Conservation (phyloP, 2,888 invertebrate genomes). For the Meteorus cinctellus region DNA sequence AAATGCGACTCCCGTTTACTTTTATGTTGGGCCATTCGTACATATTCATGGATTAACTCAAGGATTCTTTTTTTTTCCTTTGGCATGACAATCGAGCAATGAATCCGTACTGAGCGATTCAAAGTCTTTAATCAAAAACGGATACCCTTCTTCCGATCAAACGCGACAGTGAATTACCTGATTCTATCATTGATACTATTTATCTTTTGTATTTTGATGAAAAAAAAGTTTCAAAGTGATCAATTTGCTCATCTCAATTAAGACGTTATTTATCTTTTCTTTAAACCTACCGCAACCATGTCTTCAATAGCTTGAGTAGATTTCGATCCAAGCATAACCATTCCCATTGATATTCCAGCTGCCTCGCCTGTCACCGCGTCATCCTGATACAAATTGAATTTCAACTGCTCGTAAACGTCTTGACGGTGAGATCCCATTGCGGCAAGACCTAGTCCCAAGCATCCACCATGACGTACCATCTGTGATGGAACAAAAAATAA, state of each 20-base stretch:
- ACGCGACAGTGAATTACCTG: neutral
- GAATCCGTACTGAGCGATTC: neutral
- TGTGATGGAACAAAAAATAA: constrained; percentile 61
- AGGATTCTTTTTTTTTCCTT: neutral
- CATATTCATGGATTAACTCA: constrained; percentile 17
- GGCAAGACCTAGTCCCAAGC: constrained; percentile 96
- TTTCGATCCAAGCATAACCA: constrained; percentile 98
- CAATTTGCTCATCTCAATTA: neutral
- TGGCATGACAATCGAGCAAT: neutral
- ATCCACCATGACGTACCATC: constrained; percentile 98
- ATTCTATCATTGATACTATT: constrained; percentile 1
- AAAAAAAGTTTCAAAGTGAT: constrained; percentile 9
- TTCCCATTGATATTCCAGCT: constrained; percentile 98
- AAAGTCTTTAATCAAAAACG: constrained; percentile 18
- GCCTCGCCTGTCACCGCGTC: constrained; percentile 99
- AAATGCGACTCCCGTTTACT: constrained; percentile 7
- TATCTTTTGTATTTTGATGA: neutral
- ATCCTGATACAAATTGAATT: constrained; percentile 97
- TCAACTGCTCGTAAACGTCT: constrained; percentile 97
- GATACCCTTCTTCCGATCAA: neutral
- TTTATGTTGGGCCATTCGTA: neutral
- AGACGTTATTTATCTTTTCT: neutral
- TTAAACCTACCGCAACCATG: constrained; percentile 86
- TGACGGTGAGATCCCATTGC: constrained; percentile 98
- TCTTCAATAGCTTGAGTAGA: constrained; percentile 91